Base-by-base conservation (phyloP, 1,140 invertebrate species). In the Cydia fagiglandana region DNA sequence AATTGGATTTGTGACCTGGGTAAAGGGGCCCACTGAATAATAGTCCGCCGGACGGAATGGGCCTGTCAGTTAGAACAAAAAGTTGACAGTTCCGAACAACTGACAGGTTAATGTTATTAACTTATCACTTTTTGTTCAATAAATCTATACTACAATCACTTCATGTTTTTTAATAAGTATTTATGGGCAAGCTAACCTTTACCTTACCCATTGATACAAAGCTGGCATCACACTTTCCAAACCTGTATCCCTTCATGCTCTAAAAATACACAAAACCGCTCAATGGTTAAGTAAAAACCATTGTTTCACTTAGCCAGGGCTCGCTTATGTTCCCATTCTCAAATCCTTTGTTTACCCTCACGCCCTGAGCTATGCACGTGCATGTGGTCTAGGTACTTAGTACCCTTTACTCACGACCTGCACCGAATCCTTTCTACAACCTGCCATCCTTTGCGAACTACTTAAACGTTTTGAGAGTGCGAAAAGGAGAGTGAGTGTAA, bases 311-410 rank as follows among this genome's bases (percentile, higher is more conserved):
- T 17, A 70, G 10, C 30, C 66, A 38, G 66, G 30, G 56, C n/a
- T 53, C 64, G 64, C 66, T 70, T 70, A 70, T 70, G 66, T 70
- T 70, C 66, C 66, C 66, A 70, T 70, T 70, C 66, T 70, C n/a
- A 41, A 68, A 45, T 70, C 30, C 66, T 70, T 70, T 70, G 66
- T 70, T 45, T 70, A 70, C 66, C 66, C 34, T 34, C 66, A 70
- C 66, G 66, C 66, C 34, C 66, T 38, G 66, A 20, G 38, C 66
- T 17, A 70, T 70, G 66, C 66, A 70, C 66, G 66, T 70, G 66
- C 66, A 70, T 70, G 13, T 68, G 34, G 38, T 38, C 66, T 70
- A 70, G 66, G 34, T 70, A 70, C 66, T 70, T 38, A 70, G 56
- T 61, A 61, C 56, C 56, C 30, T 70, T n/a, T 66, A 70, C 15